phyloP scores from a whole-genome alignment of 2,888 invertebrate genomes.

The Miltochrista miniata region DNA sequence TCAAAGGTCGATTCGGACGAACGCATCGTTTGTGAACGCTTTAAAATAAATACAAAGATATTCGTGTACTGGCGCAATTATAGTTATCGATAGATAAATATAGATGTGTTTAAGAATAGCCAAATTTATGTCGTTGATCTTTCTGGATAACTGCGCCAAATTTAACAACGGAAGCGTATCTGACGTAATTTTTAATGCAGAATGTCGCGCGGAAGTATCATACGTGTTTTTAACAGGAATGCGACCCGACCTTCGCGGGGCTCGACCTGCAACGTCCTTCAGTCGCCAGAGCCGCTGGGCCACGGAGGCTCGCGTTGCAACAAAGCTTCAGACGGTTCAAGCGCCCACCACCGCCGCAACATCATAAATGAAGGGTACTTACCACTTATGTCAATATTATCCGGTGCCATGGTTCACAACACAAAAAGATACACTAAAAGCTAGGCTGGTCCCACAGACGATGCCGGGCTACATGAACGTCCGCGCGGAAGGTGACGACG shows the following conservation, averaged over 20 bases:
- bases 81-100: not conserved
- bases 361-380: conserved; percentile 40
- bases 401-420: conserved; percentile 60
- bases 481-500: conserved; percentile 7
- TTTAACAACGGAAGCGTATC: conserved; percentile 29
- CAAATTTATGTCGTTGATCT: conserved; percentile 12
- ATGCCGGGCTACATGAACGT: conserved; percentile 35
- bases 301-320: not conserved
- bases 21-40: conserved; percentile 15
- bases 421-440: conserved; percentile 42
- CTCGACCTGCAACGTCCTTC: not conserved
- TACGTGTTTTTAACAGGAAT: conserved; percentile 19
- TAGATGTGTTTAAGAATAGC: not conserved
- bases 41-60: conserved; percentile 36
- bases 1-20: conserved; percentile 48
- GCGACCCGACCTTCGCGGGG: not conserved
- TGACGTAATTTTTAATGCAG: conserved; percentile 40
- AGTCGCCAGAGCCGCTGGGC: not conserved
- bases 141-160: conserved; percentile 24
- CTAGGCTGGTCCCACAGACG: conserved; percentile 28
- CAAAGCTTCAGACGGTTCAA: not conserved
- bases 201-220: conserved; percentile 20
- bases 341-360: not conserved
- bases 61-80: not conserved
- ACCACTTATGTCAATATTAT: conserved; percentile 59